Evolutionary conservation across 2,797 vertebrate species (phyloP), one percentile per base, ranked within the genome.

Genomic region (Crocodylus rhombifer): DNA sequence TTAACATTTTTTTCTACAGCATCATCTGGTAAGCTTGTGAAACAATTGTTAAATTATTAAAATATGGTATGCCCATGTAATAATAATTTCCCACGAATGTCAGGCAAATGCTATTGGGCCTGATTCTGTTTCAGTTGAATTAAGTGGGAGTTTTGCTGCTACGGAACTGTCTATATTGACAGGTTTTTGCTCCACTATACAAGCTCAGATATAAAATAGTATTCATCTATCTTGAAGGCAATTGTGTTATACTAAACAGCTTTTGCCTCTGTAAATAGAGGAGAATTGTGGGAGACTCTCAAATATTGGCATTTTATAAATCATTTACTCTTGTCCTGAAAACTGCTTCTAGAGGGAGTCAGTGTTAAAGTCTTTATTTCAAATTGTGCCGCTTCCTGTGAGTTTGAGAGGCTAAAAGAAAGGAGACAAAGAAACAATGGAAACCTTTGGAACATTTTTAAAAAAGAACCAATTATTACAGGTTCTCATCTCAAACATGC

Each of bases 171-270:
- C 95, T 92, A 95, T 90, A 87, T 94, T 95, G 82, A 84, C 69
- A 58, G 80, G 95, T 71, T 87, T 95, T 94, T 76, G 94, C 78
- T 87, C 93, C 93, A 91, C 92, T 94, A 92, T 16, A 87, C 82
- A 82, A 77, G 85, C 87, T 95, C 93, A 90, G 80, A 86, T 84
- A 26, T 90, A 84, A 87, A 91, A 78, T 23, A 77, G 69, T 74
- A 86, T 86, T 84, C 77, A 91, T 91, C 84, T 94, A 82, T 93
- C 88, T 30, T 82, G 0, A 0, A 94, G 94, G 93, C 94, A 89
- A 88, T 94, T 93, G 77, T 61, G 82, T 71, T 94, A 3, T 89
- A 57, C 20, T 84, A 90, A 87, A 80, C 73, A 9, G 4, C 64
- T 77, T 79, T 69, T 84, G 92, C 82, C 78, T 93, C 51, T 90